Evolutionary conservation across 1,140 invertebrate genomes (phyloP).

Genomic region (Oppia nitens): DNA sequence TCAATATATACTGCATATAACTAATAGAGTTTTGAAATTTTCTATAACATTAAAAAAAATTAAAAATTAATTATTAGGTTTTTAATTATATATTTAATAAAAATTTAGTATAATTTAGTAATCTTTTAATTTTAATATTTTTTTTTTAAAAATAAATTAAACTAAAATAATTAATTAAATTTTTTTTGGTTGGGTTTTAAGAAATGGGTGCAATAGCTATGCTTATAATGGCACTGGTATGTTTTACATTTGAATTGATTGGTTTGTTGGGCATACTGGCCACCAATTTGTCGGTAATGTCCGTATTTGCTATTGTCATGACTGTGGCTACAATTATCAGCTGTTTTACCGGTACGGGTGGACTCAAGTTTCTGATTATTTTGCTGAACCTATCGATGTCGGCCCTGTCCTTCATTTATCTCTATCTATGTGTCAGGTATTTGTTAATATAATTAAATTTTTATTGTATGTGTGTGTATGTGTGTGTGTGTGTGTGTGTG

Average conservation of each 20-base stretch:
- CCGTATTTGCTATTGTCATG: conserved; percentile 9
- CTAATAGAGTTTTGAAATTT: no score
- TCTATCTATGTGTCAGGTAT: conserved; percentile 7
- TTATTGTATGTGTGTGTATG: not conserved
- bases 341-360: conserved; percentile 11
- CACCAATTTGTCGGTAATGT: conserved; percentile 3
- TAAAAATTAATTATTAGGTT: no score
- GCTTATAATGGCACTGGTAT: conserved; percentile 9
- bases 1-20: no score
- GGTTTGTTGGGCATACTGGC: conserved; percentile 1
- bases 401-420: conserved; percentile 1
- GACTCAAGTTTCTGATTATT: conserved; percentile 11
- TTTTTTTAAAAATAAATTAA: no score
- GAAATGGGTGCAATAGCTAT: conserved; percentile 7
- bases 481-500: no score
- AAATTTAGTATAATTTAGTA: no score
- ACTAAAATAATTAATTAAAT: no score
- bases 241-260: conserved; percentile 14
- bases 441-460: not conserved
- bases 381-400: conserved; percentile 8
- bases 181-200: not conserved
- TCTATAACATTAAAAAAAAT: no score
- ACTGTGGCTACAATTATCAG: conserved; percentile 5
- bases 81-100: no score
- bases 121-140: no score